Base-by-base conservation (phyloP, 2,113 vertebrate species). In the Sturnus vulgaris region DNA sequence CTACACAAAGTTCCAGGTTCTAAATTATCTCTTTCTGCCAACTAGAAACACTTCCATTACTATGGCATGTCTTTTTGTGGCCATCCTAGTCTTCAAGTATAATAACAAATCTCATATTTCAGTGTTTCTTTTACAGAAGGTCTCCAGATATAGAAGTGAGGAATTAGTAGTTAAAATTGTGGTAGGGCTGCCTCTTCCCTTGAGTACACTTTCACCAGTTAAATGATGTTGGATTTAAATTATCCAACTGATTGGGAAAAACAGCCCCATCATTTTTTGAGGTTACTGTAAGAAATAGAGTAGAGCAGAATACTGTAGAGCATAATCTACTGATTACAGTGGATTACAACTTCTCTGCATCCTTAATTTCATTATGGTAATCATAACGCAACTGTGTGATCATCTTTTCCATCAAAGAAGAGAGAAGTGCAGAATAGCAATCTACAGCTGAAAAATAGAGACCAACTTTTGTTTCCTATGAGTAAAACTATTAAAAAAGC, bases 361-460 rank as follows among this genome's bases (percentile, higher is more conserved):
- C 44, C 80, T 86, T 90, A 86, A 81, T 95, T 91, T 94, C 86
- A 91, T 78, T 80, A 77, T 78, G 52, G 27, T 20, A 92, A 95
- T 88, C 83, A 73, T n/a, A 95, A 87, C 5, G 50, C 52, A 92
- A 39, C 31, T 88, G 19, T 59, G 25, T 63, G 78, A 92, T 76
- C 60, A 86, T 56, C 14, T 69, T 86, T 82, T 35, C 57, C 79
- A 50, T 44, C 63, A 81, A 66, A 90, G 55, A 53, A 49, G 40
- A 63, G 5, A 12, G 7, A 66, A 81, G 23, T 40, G 31, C 40
- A 73, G 55, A 79, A 56, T 6, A 81, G 40, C 49, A 81, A 92
- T 30, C 56, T 86, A 57, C 65, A 85, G 10, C 3, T 47, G 20
- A 60, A 90, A 86, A 86, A 44, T 12, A 28, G 9, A 84, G 46